Conservation (phyloP, 2,888 invertebrate genomes). For the Anoncus sp. region DNA sequence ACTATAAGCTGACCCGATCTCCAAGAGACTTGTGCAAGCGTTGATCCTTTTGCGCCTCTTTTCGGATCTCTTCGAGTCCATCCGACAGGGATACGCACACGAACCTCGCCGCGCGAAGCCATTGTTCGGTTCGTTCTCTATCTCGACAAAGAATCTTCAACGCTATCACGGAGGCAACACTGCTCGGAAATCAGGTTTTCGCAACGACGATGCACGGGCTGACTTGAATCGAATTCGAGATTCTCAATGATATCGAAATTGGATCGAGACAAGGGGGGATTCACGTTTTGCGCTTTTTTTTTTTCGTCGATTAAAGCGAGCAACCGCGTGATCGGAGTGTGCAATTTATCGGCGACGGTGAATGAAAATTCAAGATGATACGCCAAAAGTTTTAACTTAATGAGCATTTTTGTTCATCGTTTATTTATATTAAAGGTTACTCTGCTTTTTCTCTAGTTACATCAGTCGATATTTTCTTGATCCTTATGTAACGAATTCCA, state of each 20-base stretch:
- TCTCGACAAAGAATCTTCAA: slow-evolving; percentile 31
- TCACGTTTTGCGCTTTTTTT: no score
- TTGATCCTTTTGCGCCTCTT: slow-evolving; percentile 18
- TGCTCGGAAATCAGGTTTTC: slow-evolving; percentile 6
- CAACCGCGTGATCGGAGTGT: background rate
- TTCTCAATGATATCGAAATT: slow-evolving; percentile 28
- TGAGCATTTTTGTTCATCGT: background rate
- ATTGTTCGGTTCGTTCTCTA: slow-evolving; percentile 48
- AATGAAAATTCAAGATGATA: background rate
- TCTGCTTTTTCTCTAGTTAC: background rate
- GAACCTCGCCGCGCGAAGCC: background rate
- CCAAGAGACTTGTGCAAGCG: slow-evolving; percentile 22
- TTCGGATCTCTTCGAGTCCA: slow-evolving; percentile 19
- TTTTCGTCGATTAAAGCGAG: background rate
- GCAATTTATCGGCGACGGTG: background rate
- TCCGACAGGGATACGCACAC: slow-evolving; percentile 30
- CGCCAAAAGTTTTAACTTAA: background rate
- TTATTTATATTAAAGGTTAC: background rate
- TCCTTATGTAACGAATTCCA: background rate
- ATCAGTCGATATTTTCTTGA: background rate
- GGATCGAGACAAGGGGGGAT: slow-evolving; percentile 1
- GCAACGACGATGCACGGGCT: slow-evolving; percentile 1
- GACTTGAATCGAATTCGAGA: slow-evolving; percentile 23
- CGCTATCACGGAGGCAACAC: slow-evolving; percentile 25
- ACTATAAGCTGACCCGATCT: slow-evolving; percentile 48